phyloP scores from a whole-genome alignment of 2,888 invertebrate genomes.

The Lymantria monacha region DNA sequence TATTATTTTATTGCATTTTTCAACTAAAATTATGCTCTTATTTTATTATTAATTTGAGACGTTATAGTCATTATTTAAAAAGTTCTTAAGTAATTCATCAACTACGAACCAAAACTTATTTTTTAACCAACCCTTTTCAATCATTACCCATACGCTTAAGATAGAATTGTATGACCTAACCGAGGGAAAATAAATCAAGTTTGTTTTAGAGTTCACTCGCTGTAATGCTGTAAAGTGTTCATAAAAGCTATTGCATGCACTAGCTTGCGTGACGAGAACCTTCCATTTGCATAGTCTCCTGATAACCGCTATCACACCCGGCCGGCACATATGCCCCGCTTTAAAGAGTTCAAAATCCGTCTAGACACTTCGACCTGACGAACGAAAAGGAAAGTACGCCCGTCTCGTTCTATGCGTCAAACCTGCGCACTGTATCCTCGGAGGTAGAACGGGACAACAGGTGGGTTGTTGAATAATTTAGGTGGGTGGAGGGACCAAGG shows the following conservation, averaged over 20 bases:
- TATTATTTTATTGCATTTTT: no score
- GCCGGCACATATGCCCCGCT: slow-evolving; percentile 48
- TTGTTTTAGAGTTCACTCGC: background rate
- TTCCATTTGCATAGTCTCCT: slow-evolving; percentile 52
- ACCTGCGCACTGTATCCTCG: slow-evolving; percentile 65
- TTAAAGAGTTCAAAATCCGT: slow-evolving; percentile 77
- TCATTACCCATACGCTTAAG: background rate
- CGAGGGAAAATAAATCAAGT: background rate
- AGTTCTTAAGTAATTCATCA: no score
- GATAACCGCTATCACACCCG: slow-evolving; percentile 37
- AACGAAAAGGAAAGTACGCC: slow-evolving; percentile 52
- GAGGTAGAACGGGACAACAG: slow-evolving; percentile 63
- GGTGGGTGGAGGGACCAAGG: slow-evolving; percentile 61
- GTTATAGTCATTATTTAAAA: no score
- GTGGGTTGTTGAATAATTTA: slow-evolving; percentile 56
- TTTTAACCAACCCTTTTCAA: background rate
- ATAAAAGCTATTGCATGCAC: slow-evolving; percentile 20
- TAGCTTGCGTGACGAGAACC: slow-evolving; percentile 38
- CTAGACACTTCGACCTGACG: slow-evolving; percentile 78
- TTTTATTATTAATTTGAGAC: no score
- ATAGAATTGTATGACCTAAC: background rate
- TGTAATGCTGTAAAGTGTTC: background rate
- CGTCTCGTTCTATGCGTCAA: slow-evolving; percentile 63
- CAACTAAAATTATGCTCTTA: no score
- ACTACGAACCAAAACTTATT: background rate